Evolutionary conservation across 2,888 invertebrate genomes (phyloP), one percentile per base, ranked within the genome.

Genomic region (Diploptera punctata): DNA sequence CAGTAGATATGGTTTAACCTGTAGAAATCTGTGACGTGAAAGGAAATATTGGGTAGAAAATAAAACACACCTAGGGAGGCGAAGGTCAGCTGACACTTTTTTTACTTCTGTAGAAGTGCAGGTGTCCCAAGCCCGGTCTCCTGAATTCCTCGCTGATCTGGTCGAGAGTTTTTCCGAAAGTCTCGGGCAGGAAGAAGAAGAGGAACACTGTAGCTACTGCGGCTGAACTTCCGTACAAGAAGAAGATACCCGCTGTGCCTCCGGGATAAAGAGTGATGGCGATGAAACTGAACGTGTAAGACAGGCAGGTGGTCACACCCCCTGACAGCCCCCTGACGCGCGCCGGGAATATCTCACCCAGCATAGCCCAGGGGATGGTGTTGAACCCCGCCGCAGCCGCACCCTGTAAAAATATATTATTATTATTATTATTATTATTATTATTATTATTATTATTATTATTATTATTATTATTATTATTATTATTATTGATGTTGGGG

Each of bases 341-440:
- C 13, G 82, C 77, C 0, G 87, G 87, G 10, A 92, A 87, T 2
- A 93, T 84, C 77, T 88, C 88, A 0, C 87, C 87, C 0, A 87
- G 79, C 84, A 88, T 84, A 0, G 87, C 87, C 78, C 87, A 88
- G 0, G 88, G 88, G 2, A 88, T 77, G 0, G 86, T 85, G 24
- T 87, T 78, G 74, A 87, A 87, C 0, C 88, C 88, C 1, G 87
- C 72, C 0, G 87, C 85, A 71, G 85, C 86, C 21, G 83, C 81
- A 70, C 71, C 44, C 70, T 68, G 44, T 7, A 47, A 57, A 10
- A 13, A 67, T 68, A 21, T 33, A n/a, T n/a, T n/a, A n/a, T n/a
- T n/a, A n/a, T n/a, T n/a, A n/a, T n/a, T n/a, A n/a, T n/a, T n/a
- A n/a, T n/a, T n/a, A n/a, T n/a, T n/a, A n/a, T n/a, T n/a, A n/a